Evolutionary conservation across 2,888 invertebrate species (phyloP), one percentile per base, ranked within the genome.

Genomic region (Patella pellucida): DNA sequence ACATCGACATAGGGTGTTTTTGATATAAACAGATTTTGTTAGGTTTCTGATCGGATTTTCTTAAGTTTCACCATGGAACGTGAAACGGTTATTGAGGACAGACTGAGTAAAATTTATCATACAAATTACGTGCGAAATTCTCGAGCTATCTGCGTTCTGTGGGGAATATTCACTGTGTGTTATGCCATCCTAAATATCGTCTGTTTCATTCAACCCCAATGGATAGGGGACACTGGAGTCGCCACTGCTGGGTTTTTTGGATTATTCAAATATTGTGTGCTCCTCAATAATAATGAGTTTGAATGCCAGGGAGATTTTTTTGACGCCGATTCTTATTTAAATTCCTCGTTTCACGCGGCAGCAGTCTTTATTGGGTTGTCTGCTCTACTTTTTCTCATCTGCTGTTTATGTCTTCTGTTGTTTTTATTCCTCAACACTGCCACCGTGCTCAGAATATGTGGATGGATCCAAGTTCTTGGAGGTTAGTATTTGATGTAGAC

Each of bases 81-180:
- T 27, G 86, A 87, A 75, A 79, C 80, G 54, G 84, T 85, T 67
- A 84, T 84, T 74, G 80, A 84, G 72, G 84, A 84, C n/a, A 86
- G 86, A 69, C 81, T 86, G 74, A 86, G 85, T 9, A 84, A 85
- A 75, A 81, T 86, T 67, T 83, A 87, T 71, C 88, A 90, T 81
- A 84, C 83, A 27, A 87, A 87, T 73, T 92, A 92, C 81, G 87
- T 89, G 5, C 81, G 91, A 54, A 91, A 92, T 85, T 91, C 92
- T 71, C 85, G 91, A 76, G 98, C 98, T 72, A 96, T 99, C 82
- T 97, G 97, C 73, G 97, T 98, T 79, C 93, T 98, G 84, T 99
- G 99, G 99, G 98, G 96, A 80, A 96, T 99, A 89, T 98, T 99
- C 92, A 96, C 97, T 83, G 96, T 98, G 90, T 98, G 98, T 92